Base-by-base conservation (phyloP, 2,888 invertebrate genomes). In the Hyles lineata region DNA sequence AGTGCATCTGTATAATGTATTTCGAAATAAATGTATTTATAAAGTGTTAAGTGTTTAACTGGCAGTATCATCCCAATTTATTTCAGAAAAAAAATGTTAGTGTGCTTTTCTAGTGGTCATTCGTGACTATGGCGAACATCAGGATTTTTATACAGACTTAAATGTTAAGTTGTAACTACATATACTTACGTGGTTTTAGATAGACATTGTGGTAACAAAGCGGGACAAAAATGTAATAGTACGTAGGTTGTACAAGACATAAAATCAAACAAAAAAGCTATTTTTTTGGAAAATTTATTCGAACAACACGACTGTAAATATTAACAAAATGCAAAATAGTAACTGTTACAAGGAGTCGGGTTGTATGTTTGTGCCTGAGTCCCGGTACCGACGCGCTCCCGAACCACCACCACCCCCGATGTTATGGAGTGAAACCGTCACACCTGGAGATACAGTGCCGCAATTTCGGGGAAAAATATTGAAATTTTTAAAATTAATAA, bases 321-420 rank as follows among this genome's bases (percentile, higher is more conserved):
- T 89, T 92, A 94, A 94, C 93, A 93, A 93, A 94, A 92, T 92
- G 90, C 91, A 93, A 92, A 93, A 93, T 89, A 90, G 89, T 92
- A 80, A 90, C 89, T 88, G 83, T 89, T 84, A 88, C 85, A 86
- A 87, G 91, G 91, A 90, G 88, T 87, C 82, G 81, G 85, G 85
- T 83, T 86, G 77, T 83, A 78, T 82, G 77, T 83, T 76, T 81
- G 75, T 82, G 79, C 82, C 70, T 73, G 72, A 72, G 63, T 70
- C 70, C 61, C 73, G 61, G 75, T 76, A 74, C 76, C 76, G 80
- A 80, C 82, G 81, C 67, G 23, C 63, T 21, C 63, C 35, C 35
- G 35, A 35, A 63, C n/a, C 63, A 60, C 25, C 25, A 60, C 43
- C 43, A 43, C 43, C 43, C 15, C 43, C 43, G 43, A 43, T 43